phyloP scores from a whole-genome alignment of 2,113 vertebrate species.

The Heterotilapia buettikoferi region DNA sequence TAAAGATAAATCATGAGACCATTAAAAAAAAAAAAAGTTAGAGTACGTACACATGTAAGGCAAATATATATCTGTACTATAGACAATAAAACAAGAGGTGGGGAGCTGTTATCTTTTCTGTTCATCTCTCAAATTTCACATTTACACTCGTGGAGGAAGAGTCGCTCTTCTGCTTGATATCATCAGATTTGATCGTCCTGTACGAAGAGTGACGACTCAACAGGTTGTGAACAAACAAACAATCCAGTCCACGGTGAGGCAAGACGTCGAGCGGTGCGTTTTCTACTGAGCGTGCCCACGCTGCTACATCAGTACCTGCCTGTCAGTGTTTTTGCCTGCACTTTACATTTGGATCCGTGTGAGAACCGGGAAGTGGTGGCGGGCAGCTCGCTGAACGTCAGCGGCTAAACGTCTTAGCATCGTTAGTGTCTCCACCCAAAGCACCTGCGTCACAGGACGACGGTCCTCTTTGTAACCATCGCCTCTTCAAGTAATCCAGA shows the following conservation, averaged over 20 bases:
- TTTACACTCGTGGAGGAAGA: slow-evolving; percentile 51
- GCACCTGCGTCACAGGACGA: slow-evolving; percentile 12
- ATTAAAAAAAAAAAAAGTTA: slow-evolving; percentile 32
- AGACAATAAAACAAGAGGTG: slow-evolving; percentile 56
- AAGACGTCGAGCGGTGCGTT: neutral
- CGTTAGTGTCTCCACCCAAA: neutral
- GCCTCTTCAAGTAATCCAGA: slow-evolving; percentile 72
- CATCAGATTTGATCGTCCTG: neutral
- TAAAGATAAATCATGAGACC: slow-evolving; percentile 52
- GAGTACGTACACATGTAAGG: slow-evolving; percentile 61
- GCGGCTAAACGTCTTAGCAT: neutral
- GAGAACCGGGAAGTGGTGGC: neutral
- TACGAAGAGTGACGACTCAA: neutral
- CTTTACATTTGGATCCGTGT: neutral
- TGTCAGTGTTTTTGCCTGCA: neutral
- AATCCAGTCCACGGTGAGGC: neutral
- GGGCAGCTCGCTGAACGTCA: neutral
- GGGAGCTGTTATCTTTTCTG: slow-evolving; percentile 44
- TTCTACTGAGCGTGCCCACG: neutral
- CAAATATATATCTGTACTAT: slow-evolving; percentile 69
- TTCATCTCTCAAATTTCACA: slow-evolving; percentile 64
- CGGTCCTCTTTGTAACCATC: neutral
- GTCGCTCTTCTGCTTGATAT: slow-evolving; percentile 32
- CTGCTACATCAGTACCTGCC: slow-evolving; percentile 35
- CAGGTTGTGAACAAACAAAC: neutral